A percentile compares a stretch with the other conserved stretches of the same genome.
phyloP scores from a whole-genome alignment of 2,888 invertebrate species.

The Hypena proboscidalis region DNA sequence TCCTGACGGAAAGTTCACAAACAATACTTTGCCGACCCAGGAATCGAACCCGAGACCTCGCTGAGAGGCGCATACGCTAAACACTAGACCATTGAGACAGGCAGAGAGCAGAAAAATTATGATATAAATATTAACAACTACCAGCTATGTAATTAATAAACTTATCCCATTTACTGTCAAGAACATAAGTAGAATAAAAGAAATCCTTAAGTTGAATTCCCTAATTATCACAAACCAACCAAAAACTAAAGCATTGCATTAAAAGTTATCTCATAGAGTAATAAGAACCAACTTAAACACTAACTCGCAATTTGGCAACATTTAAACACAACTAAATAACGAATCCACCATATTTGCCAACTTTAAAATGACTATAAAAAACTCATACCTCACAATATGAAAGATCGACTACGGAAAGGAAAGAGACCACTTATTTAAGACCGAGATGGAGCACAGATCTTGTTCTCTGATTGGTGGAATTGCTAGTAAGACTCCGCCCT shows the following conservation, averaged over 20 bases:
- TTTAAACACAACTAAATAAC: conserved; percentile 51
- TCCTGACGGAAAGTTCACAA: no score
- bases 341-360: conserved; percentile 55
- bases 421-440: conserved; percentile 38
- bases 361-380: conserved; percentile 72
- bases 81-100: no score
- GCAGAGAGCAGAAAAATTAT: no score
- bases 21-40: no score
- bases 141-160: no score
- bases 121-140: no score
- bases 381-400: conserved; percentile 72
- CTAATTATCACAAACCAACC: not conserved
- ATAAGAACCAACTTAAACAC: conserved; percentile 40
- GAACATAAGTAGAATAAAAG: no score
- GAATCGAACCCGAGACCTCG: no score
- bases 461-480: conserved; percentile 48
- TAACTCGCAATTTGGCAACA: conserved; percentile 57
- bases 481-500: conserved; percentile 54
- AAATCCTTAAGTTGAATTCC: no score
- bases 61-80: no score
- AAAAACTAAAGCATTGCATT: conserved; percentile 29
- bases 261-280: conserved; percentile 34
- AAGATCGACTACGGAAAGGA: conserved; percentile 71
- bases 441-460: conserved; percentile 24
- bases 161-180: no score